Base-by-base conservation (phyloP, 1,140 invertebrate genomes). In the Planococcus citri region DNA sequence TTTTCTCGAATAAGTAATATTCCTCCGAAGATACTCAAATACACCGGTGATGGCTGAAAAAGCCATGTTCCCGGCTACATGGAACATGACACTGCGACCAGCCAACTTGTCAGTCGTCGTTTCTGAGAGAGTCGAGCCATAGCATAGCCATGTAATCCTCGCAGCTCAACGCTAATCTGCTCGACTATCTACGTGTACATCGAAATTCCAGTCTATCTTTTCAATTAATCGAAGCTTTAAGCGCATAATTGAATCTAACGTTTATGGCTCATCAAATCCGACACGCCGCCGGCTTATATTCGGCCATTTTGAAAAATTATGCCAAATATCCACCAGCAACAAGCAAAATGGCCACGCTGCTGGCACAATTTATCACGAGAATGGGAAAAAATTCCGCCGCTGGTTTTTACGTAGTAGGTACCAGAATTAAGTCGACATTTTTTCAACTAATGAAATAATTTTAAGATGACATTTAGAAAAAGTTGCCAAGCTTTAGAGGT, bases 181-280 rank as follows among this genome's bases (percentile, higher is more conserved):
- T 37, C 6, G 41, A 9, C 41, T 51, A 17, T 51, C 41, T 14
- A 51, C 41, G 3, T 14, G 14, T 37, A 14, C 33, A 37, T 14
- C 33, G 41, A 20, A 51, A 20, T 51, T 51, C n/a, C n/a, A n/a
- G n/a, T 51, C 41, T 51, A 51, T 51, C 41, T 51, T 51, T 51
- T 51, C 41, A 51, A 51, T 51, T 51, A 51, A 51, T 51, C 41
- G 41, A 51, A 51, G 41, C 41, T 51, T 51, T 51, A 51, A 51
- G n/a, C n/a, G n/a, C 6, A 51, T 51, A 51, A 51, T 51, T 51
- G 41, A 51, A 51, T 51, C 41, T 51, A 51, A 51, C 41, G 41
- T 51, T 51, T 51, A 51, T 20, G 41, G 41, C 41, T 51, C 41
- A n/a, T 51, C 41, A 51, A 51, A 20, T 51, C 41, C 41, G 17